Evolutionary conservation across 2,797 vertebrate species (phyloP).

Genomic region (Halcyon badia): DNA sequence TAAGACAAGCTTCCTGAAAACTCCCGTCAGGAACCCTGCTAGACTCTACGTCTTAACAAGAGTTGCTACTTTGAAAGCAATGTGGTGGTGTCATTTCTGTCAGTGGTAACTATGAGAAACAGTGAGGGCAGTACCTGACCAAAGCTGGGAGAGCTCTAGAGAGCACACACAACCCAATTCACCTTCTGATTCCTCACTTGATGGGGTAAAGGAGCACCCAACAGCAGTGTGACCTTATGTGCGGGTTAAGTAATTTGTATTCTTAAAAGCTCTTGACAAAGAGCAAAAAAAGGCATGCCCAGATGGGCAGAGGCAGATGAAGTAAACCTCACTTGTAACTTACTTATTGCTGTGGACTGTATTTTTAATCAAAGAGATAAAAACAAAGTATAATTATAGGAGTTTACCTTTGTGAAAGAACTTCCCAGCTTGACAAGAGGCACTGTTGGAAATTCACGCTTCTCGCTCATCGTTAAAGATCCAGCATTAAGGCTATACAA

Average conservation of each 20-base stretch:
- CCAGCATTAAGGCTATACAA: slow-evolving; percentile 97
- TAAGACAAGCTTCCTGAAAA: background rate
- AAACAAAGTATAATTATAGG: background rate
- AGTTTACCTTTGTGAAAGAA: slow-evolving; percentile 95
- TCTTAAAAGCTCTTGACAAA: background rate
- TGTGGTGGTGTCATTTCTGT: accelerated
- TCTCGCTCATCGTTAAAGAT: slow-evolving; percentile 95
- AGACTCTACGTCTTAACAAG: background rate
- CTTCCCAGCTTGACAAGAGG: slow-evolving; percentile 97
- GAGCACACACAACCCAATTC: background rate
- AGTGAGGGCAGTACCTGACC: background rate
- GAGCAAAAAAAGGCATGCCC: background rate
- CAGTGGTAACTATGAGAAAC: background rate
- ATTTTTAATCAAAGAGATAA: background rate
- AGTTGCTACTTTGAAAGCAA: background rate
- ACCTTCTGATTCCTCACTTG: background rate
- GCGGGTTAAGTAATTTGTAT: accelerated
- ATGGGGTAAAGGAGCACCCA: background rate
- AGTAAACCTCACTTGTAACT: background rate
- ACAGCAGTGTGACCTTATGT: accelerated
- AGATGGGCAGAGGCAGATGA: background rate
- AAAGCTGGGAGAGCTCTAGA: accelerated
- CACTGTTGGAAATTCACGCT: slow-evolving; percentile 95
- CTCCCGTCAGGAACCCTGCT: background rate
- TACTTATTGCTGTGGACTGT: background rate